Evolutionary conservation across 2,797 vertebrate genomes (phyloP).

Genomic region (Sebastes umbrosus): DNA sequence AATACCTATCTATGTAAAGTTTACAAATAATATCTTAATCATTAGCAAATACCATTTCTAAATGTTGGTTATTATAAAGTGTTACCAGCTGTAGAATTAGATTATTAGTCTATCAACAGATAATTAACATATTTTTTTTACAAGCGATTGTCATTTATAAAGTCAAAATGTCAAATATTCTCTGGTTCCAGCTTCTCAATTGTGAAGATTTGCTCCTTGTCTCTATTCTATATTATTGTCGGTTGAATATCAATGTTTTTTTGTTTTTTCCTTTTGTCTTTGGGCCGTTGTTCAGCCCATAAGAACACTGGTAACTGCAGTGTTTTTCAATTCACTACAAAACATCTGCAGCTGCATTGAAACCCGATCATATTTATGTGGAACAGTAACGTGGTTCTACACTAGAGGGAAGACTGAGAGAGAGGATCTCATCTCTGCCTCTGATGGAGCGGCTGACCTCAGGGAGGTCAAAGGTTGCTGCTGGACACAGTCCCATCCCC

Average conservation of each 20-base stretch:
- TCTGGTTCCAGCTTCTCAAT: background rate
- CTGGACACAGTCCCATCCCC: constrained; percentile 13
- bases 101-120: too few relatives aligned
- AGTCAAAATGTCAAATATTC: background rate
- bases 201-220: too few relatives aligned
- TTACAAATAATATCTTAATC: too few relatives aligned
- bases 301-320: background rate
- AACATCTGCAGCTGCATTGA: background rate
- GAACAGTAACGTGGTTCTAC: constrained; percentile 14
- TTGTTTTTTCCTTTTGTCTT: background rate
- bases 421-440: constrained; percentile 2
- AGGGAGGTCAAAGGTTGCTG: constrained; percentile 39
- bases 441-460: constrained; percentile 16
- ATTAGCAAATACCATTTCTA: too few relatives aligned
- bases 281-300: background rate
- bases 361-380: background rate
- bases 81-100: too few relatives aligned
- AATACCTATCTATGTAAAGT: too few relatives aligned
- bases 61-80: too few relatives aligned
- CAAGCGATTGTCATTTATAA: too few relatives aligned
- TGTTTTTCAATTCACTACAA: background rate
- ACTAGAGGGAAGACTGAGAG: constrained; percentile 25
- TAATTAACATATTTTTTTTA: too few relatives aligned
- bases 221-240: background rate
- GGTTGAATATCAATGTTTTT: too few relatives aligned